phyloP scores from a whole-genome alignment of 2,113 vertebrate genomes.

The Anguilla rostrata region DNA sequence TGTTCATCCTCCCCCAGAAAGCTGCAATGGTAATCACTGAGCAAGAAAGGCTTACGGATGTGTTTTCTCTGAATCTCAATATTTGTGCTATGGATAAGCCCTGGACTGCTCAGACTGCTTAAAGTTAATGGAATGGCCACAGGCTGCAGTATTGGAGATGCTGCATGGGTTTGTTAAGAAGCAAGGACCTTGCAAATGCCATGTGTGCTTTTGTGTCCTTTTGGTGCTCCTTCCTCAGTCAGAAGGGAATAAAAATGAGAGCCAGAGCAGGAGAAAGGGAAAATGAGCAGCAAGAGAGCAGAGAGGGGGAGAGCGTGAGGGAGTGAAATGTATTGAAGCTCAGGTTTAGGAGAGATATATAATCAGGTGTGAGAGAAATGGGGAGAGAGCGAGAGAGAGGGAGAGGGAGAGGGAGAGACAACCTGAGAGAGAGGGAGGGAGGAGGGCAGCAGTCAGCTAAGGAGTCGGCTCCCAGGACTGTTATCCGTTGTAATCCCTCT shows the following conservation, averaged over 20 bases:
- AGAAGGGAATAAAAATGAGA: neutral
- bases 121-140: neutral
- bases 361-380: neutral
- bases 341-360: neutral
- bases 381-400: neutral
- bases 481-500: conserved; percentile 48
- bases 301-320: conserved; percentile 6
- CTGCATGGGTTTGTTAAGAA: neutral
- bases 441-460: conserved; percentile 31
- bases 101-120: neutral
- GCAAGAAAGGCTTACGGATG: neutral
- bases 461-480: conserved; percentile 27
- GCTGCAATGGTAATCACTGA: neutral
- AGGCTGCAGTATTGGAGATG: neutral
- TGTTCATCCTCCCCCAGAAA: neutral
- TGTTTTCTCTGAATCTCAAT: neutral
- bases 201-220: conserved; percentile 8
- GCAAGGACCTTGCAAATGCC: neutral
- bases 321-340: neutral
- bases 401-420: neutral
- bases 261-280: neutral
- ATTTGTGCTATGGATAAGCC: neutral
- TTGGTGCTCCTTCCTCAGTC: neutral
- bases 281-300: neutral
- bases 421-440: conserved; percentile 9